Evolutionary conservation across 2,113 vertebrate species (phyloP).

Genomic region (Leucoraja erinaceus): DNA sequence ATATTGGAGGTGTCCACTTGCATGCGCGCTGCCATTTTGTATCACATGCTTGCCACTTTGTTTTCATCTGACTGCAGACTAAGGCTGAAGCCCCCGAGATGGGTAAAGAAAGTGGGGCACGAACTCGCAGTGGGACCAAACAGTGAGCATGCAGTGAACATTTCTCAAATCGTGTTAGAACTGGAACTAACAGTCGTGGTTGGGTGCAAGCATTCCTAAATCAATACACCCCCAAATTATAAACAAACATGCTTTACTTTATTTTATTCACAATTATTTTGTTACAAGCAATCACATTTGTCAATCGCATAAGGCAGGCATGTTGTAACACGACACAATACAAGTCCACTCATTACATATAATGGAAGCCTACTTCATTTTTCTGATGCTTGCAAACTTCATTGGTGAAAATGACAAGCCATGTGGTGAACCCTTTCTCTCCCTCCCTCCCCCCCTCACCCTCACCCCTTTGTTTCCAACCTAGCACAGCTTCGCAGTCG

Average conservation of each 20-base stretch:
- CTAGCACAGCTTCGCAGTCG: too few species aligned
- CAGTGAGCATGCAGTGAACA: background rate
- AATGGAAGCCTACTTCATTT: background rate
- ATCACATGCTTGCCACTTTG: background rate
- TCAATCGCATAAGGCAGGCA: background rate
- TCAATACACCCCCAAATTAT: background rate
- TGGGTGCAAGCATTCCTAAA: background rate
- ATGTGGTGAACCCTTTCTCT: background rate
- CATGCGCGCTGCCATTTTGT: background rate
- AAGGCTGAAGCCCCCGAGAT: background rate
- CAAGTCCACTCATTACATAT: background rate
- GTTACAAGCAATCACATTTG: background rate
- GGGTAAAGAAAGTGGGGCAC: background rate
- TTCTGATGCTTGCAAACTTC: background rate
- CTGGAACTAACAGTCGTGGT: background rate
- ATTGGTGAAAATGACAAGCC: background rate
- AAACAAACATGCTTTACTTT: conserved; percentile 1
- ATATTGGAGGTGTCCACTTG: background rate
- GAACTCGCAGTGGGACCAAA: background rate
- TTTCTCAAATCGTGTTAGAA: background rate
- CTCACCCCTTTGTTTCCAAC: too few species aligned
- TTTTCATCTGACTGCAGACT: background rate
- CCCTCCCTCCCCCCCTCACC: background rate
- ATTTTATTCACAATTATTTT: background rate
- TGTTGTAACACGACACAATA: background rate